Evolutionary conservation across 92 coral and sea anemone species (phyloP).

Genomic region (Hydrozoanthus gracilis): DNA sequence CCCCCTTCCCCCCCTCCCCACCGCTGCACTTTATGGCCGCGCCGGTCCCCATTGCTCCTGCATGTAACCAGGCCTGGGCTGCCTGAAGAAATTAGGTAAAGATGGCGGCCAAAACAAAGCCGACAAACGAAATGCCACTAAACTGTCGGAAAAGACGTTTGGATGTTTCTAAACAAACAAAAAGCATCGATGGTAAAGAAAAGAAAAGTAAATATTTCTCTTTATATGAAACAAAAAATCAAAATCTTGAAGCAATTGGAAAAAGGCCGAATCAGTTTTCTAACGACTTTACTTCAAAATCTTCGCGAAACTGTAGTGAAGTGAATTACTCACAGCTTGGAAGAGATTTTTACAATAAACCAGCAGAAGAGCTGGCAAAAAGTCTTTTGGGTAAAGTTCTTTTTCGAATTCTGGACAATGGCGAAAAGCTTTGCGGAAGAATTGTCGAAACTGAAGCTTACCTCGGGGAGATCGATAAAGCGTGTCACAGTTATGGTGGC

Average conservation of each 20-base stretch:
- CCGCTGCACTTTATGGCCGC: conserved; percentile 23
- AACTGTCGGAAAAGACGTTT: conserved; percentile 19
- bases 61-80: no score
- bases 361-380: conserved; percentile 79
- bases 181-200: background rate
- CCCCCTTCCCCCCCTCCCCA: conserved; percentile 23
- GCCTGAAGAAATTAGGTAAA: background rate
- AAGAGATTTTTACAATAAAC: conserved; percentile 72
- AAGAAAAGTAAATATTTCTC: conserved; percentile 28
- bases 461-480: conserved; percentile 86
- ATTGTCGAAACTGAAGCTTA: conserved; percentile 97
- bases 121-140: background rate
- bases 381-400: conserved; percentile 83
- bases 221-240: background rate
- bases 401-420: conserved; percentile 75
- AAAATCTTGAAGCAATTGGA: background rate
- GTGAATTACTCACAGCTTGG: conserved; percentile 39
- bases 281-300: background rate
- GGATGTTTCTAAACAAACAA: background rate
- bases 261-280: background rate
- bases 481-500: conserved; percentile 95
- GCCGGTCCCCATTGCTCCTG: no score
- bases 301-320: background rate
- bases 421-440: conserved; percentile 78
- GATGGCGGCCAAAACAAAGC: conserved; percentile 14